Conservation (phyloP, 2,797 vertebrate species). For the Urophycis tenuis region DNA sequence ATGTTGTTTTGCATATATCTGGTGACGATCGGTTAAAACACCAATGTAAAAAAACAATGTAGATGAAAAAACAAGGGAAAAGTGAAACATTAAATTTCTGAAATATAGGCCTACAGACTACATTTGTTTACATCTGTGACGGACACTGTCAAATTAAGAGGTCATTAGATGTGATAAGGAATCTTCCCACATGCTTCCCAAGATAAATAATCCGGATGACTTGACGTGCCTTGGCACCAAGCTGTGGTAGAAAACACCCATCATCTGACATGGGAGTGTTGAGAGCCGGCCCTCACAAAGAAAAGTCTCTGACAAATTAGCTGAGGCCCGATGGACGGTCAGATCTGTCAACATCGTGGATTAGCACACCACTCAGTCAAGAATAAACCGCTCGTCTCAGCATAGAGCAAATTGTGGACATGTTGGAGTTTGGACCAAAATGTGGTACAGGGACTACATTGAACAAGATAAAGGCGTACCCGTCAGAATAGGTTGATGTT, state of each 20-base stretch:
- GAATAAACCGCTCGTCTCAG: slow-evolving; percentile 32
- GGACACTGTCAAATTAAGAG: not conserved
- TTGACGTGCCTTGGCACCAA: slow-evolving; percentile 25
- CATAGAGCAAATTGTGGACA: slow-evolving; percentile 9
- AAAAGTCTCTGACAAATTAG: slow-evolving; percentile 53
- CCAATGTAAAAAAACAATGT: not conserved
- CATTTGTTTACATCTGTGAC: not conserved
- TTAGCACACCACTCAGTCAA: slow-evolving; percentile 48
- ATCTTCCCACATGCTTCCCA: not conserved
- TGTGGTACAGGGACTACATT: not conserved
- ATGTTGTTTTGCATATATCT: too few relatives aligned
- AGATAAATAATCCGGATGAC: slow-evolving; percentile 12
- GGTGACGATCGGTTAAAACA: not conserved
- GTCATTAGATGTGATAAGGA: not conserved
- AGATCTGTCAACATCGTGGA: slow-evolving; percentile 60
- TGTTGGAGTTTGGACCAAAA: slow-evolving; percentile 14
- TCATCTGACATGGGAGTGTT: slow-evolving; percentile 35
- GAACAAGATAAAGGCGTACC: not conserved
- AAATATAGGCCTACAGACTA: not conserved
- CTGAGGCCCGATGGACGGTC: slow-evolving; percentile 41
- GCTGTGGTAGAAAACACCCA: slow-evolving; percentile 25
- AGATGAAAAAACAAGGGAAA: too few relatives aligned
- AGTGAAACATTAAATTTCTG: not conserved
- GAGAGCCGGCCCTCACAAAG: slow-evolving; percentile 50
- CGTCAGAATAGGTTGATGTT: not conserved